These are phyloP conservation scores for Ectemnius cavifrons DNA, from an alignment of 2,888 invertebrate species.

Conservation along the genomic window DNA sequence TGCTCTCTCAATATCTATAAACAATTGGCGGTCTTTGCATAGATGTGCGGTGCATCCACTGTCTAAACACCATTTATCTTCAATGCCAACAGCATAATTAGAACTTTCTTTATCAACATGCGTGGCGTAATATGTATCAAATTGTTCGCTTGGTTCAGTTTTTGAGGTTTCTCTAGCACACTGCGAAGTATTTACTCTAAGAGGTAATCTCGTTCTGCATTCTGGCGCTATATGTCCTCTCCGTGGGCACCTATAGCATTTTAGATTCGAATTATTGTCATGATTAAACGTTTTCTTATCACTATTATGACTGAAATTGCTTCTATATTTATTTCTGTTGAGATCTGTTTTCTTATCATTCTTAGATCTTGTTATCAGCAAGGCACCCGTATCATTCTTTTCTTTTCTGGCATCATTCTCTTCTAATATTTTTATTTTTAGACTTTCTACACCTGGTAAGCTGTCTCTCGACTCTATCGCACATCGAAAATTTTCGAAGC, in stretches of 20 bases:
- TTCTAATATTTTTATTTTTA: conserved; percentile 5
- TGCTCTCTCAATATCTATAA: background rate
- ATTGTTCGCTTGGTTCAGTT: background rate
- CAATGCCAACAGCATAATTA: background rate
- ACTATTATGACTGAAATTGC: background rate
- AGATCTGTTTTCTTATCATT: background rate
- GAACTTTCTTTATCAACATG: background rate
- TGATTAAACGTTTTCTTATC: background rate
- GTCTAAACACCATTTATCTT: background rate
- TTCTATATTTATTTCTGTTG: background rate
- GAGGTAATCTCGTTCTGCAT: background rate
- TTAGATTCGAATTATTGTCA: background rate
- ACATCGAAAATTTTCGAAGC: conserved; percentile 12
- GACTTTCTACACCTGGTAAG: background rate
- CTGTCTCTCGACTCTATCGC: conserved; percentile 7
- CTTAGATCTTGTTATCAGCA: background rate
- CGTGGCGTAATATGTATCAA: background rate
- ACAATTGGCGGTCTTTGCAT: background rate
- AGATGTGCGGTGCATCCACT: conserved; percentile 15
- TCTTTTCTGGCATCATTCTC: background rate
- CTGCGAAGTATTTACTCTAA: background rate
- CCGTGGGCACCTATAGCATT: background rate
- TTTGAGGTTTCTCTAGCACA: background rate
- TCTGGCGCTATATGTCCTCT: background rate
- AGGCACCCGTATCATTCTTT: background rate